Evolutionary conservation across 2,113 vertebrate species (phyloP), one percentile per base, ranked within the genome.

Genomic region (Orthonyx spaldingii): DNA sequence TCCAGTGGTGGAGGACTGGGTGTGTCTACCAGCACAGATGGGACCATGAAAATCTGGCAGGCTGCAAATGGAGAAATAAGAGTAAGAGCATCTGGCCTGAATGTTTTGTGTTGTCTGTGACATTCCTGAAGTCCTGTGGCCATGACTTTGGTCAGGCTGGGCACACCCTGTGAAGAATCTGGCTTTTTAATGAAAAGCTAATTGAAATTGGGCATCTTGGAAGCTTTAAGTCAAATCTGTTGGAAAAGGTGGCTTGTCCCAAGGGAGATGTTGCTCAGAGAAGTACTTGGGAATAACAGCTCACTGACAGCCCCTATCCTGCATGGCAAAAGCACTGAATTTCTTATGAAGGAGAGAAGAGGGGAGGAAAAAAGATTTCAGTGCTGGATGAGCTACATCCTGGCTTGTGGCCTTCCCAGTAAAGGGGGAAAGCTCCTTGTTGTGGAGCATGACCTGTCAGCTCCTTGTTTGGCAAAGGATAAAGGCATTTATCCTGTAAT

Each of bases 11-110:
- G 98, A 46, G 98, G 98, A 9, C 98, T 98, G 0, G 98, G 98
- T 0, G 97, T 98, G 19, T 98, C 98, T 26, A 93, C 97, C 83
- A 98, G 98, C 86, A 96, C 97, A 0, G 98, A 98, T 63, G 98
- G 98, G 30, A 98, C 96, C 64, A 98, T 98, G 98, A 98, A 98
- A 84, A 97, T 98, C 96, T 98, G 98, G 98, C 98, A 98, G 94
- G 97, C 98, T 79, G 97, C 97, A 3, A 98, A 98, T 11, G 98
- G 98, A 95, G 98, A 98, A 82, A 96, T 97, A 64, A 98, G 98
- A 95, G 98, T 98, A 98, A 98, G 97, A 84, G 14, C 59, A 12
- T 46, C 56, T 24, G 27, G 24, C 74, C 92, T 39, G 33, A 39
- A 3, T 23, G 32, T 46, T 59, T 22, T 33, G 13, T n/a, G 32